phyloP scores from a whole-genome alignment of 2,888 invertebrate species.

The Lithodes maja region DNA sequence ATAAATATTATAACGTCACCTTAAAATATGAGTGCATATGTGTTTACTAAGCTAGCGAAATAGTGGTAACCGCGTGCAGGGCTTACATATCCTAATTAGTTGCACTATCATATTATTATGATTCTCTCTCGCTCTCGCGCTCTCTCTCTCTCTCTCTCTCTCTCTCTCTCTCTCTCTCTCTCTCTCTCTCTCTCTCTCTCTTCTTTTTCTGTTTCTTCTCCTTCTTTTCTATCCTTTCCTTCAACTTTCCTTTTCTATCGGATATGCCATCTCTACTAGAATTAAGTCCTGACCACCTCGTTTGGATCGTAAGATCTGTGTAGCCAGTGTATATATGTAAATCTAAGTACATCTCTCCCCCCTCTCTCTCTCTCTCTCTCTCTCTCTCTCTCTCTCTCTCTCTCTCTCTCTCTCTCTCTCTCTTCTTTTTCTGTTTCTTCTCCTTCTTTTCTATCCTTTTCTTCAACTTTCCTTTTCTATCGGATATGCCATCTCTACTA shows the following conservation, averaged over 20 bases:
- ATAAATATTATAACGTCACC: too few species aligned
- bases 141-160: slow-evolving; percentile 35
- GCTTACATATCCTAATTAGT: too few species aligned
- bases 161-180: slow-evolving; percentile 27
- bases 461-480: slow-evolving; percentile 25
- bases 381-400: slow-evolving; percentile 30
- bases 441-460: not conserved
- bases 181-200: slow-evolving; percentile 18
- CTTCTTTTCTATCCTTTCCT: not conserved
- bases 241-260: slow-evolving; percentile 23
- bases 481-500: not conserved
- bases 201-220: not conserved
- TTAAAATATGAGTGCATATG: too few species aligned
- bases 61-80: too few species aligned
- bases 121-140: slow-evolving; percentile 14
- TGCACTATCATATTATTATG: too few species aligned
- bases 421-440: not conserved
- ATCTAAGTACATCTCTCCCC: not conserved
- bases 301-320: too few species aligned
- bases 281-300: too few species aligned
- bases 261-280: too few species aligned
- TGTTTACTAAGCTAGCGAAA: too few species aligned
- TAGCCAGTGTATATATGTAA: too few species aligned
- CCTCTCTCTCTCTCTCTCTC: slow-evolving; percentile 19
- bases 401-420: not conserved